Percentiles rank a stretch among this genome's conserved stretches.
Evolutionary conservation across 2,797 vertebrate genomes (phyloP).

Genomic region (Hafferia zeledoni): DNA sequence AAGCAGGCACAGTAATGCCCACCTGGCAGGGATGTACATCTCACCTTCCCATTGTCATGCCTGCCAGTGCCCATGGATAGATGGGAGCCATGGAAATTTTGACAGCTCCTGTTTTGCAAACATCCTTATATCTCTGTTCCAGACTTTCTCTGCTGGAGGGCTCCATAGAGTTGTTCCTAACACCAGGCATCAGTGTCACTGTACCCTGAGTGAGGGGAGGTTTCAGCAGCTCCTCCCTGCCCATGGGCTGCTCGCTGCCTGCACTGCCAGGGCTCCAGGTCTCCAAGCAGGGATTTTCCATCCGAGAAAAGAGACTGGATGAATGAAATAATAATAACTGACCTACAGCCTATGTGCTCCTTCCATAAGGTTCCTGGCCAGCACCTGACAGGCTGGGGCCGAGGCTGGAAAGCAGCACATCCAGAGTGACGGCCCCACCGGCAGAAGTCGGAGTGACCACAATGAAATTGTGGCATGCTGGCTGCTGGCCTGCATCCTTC

Average conservation of each 20-base stretch:
- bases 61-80: accelerated
- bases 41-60: accelerated
- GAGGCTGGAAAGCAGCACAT: neutral
- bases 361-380: neutral
- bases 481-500: neutral
- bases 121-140: neutral
- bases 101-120: neutral
- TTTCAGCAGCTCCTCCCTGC: neutral
- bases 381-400: accelerated
- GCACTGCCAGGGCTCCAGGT: neutral
- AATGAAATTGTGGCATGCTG: accelerated
- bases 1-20: accelerated
- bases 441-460: neutral
- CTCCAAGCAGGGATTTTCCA: neutral
- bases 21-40: neutral
- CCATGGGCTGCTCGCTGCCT: accelerated
- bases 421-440: neutral
- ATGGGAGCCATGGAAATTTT: neutral
- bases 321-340: neutral
- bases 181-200: accelerated
- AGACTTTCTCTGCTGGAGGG: neutral
- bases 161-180: neutral
- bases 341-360: neutral
- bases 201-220: neutral
- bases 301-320: accelerated